phyloP scores from a whole-genome alignment of 2,113 vertebrate species.

The Glaucomys volans region DNA sequence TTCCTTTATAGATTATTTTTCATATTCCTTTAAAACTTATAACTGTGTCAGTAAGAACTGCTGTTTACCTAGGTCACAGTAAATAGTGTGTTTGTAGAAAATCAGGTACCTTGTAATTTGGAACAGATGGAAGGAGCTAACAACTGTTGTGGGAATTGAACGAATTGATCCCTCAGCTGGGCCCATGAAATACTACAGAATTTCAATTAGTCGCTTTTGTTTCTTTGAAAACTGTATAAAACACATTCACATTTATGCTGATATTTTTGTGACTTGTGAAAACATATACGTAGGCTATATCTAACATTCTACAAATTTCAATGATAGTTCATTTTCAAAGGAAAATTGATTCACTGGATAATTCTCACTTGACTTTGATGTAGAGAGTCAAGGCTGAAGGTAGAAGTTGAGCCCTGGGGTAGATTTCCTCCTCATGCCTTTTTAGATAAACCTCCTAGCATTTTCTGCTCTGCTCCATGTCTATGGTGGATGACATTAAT shows the following conservation, averaged over 20 bases:
- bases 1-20: not conserved
- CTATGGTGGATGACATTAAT: not conserved
- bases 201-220: constrained; percentile 35
- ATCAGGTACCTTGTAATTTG: not conserved
- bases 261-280: constrained; percentile 23
- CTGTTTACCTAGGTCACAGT: not conserved
- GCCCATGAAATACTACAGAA: not conserved
- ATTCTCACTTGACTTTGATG: not conserved
- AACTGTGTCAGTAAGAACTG: not conserved
- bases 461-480: not conserved
- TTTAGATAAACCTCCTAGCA: not conserved
- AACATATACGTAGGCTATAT: not conserved
- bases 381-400: not conserved
- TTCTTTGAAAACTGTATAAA: not conserved
- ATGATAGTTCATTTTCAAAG: not conserved
- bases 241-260: not conserved
- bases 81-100: constrained; percentile 20
- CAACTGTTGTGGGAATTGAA: not conserved
- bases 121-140: not conserved
- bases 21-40: not conserved
- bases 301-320: not conserved
- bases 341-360: not conserved
- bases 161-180: not conserved
- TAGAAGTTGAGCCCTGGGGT: not conserved
- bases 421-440: not conserved